Evolutionary conservation across 2,888 invertebrate species (phyloP), one percentile per base, ranked within the genome.

Genomic region (Danaus chrysippus): DNA sequence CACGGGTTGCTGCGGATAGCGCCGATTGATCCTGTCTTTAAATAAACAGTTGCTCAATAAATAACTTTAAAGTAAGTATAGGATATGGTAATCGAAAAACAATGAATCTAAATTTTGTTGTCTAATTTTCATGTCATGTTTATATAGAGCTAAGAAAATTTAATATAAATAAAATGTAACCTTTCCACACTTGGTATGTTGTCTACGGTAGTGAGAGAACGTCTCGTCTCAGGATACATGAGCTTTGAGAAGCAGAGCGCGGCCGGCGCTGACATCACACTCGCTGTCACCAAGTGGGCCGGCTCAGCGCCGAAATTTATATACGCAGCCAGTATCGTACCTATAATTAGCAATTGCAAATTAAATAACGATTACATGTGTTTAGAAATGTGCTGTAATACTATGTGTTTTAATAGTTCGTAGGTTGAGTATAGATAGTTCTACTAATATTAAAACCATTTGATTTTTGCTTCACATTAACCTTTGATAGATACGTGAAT

Each of bases 181-280:
- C 93, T 93, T 79, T 93, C 90, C 43, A 94, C 92, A 3, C 96
- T 86, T 70, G 93, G 87, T 59, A 99, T 94, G 65, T 95, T 95
- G 46, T 96, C 93, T 0, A 94, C 93, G 0, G 94, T 94, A 0
- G 97, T 96, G 68, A 93, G 91, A 0, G 96, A 95, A 62, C 94
- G 91, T 74, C 96, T 95, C 0, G 95, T 96, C 91, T 99, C 99
- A 0, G 99, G 99, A 89, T 96, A 95, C 73, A 98, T 92, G 0
- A 99, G 90, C 82, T 99, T 99, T 11, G 98, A 93, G 76, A 94
- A 96, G 73, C 97, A 97, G 41, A 99, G 84, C 0, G 98, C 96
- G 0, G 98, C 97, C 0, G 99, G 99, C 0, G 99, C 98, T 0
- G 98, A 97, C 98, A 99, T 98, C 0, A 99, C 95, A 66, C 97